Conservation (phyloP, 2,888 invertebrate species). For the Auanema sp. region DNA sequence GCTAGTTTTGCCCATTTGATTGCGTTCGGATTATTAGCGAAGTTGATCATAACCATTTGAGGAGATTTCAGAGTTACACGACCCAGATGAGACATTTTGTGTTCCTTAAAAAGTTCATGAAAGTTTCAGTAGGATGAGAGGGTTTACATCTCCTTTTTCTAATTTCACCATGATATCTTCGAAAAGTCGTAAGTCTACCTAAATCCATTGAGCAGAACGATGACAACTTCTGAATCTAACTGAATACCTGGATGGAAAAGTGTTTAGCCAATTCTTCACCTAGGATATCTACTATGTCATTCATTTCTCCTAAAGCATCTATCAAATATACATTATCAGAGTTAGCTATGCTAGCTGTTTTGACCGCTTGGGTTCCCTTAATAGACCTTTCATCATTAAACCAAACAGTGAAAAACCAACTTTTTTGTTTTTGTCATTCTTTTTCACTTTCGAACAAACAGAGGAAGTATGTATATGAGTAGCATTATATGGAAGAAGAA, state of each 20-base stretch:
- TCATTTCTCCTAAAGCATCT: slow-evolving; percentile 38
- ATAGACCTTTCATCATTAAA: not conserved
- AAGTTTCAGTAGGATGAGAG: no score
- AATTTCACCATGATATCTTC: slow-evolving; percentile 52
- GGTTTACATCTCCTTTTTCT: slow-evolving; percentile 43
- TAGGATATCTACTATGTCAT: slow-evolving; percentile 31
- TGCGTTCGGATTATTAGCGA: slow-evolving; percentile 54
- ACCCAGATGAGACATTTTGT: slow-evolving; percentile 46
- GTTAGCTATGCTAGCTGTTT: slow-evolving; percentile 5
- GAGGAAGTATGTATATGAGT: not conserved
- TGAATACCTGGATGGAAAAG: slow-evolving; percentile 27
- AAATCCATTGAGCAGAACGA: slow-evolving; percentile 8
- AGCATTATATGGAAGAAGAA: no score
- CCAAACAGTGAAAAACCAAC: not conserved
- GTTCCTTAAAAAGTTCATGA: slow-evolving; percentile 30
- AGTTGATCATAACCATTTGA: slow-evolving; percentile 54
- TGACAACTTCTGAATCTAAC: not conserved
- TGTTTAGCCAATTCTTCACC: slow-evolving; percentile 31
- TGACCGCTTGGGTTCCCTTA: slow-evolving; percentile 8
- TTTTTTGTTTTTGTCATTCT: slow-evolving; percentile 14
- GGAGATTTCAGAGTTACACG: slow-evolving; percentile 50
- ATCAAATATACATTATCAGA: slow-evolving; percentile 24
- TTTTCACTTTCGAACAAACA: slow-evolving; percentile 8
- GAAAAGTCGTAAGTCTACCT: slow-evolving; percentile 53
- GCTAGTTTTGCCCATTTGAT: slow-evolving; percentile 53